Evolutionary conservation across 2,888 invertebrate species (phyloP).

Genomic region (Girardia tigrina): DNA sequence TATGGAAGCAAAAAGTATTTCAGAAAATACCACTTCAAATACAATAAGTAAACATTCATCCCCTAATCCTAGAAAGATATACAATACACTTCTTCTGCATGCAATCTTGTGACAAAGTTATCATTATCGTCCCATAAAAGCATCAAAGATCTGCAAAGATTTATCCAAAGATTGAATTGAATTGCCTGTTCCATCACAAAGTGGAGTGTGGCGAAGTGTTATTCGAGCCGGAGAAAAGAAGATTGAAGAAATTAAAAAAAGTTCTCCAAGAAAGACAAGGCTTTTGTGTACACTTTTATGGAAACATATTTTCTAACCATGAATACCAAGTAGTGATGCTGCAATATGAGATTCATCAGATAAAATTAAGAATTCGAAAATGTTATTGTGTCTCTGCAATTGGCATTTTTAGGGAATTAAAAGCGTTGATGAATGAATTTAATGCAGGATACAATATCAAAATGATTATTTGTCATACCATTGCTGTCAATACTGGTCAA

Average conservation of each 20-base stretch:
- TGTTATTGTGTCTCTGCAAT: no score
- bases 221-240: background rate
- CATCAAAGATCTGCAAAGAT: background rate
- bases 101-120: background rate
- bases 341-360: background rate
- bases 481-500: no score
- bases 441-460: no score
- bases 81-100: background rate
- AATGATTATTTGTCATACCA: no score
- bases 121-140: constrained; percentile 11
- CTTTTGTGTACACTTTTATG: background rate
- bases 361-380: no score
- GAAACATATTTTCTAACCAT: background rate
- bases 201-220: constrained; percentile 3
- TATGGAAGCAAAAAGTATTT: no score
- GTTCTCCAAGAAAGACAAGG: background rate
- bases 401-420: no score
- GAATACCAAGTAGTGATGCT: background rate
- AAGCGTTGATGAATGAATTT: no score
- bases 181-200: background rate
- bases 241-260: background rate
- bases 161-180: background rate
- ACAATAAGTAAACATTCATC: background rate
- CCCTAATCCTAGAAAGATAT: background rate
- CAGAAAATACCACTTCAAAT: background rate